Conservation (phyloP, 2,113 vertebrate species). For the Smithornis capensis region DNA sequence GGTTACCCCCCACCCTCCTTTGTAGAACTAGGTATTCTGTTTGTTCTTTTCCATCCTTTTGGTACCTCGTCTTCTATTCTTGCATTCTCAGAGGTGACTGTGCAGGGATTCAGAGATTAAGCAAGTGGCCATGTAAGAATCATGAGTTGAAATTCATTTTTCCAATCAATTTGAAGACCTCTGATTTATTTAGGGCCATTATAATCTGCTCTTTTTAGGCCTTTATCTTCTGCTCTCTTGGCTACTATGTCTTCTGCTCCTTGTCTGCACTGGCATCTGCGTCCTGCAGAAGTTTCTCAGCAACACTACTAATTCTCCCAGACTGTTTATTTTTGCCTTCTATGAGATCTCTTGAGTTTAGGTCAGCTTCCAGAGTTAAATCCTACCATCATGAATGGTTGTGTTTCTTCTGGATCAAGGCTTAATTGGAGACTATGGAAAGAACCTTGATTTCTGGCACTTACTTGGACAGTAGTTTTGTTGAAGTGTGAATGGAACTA, state of each 20-base stretch:
- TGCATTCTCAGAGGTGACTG: not conserved
- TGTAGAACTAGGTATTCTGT: not conserved
- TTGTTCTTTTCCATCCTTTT: not conserved
- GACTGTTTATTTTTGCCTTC: not conserved
- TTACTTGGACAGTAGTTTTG: not conserved
- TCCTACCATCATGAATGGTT: not conserved
- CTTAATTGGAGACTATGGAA: not conserved
- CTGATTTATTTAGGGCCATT: not conserved
- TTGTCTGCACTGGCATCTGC: not conserved
- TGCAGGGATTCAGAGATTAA: not conserved
- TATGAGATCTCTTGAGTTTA: not conserved
- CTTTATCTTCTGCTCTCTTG: not conserved
- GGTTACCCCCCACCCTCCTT: not conserved
- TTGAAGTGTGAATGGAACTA: not conserved
- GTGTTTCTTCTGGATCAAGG: not conserved
- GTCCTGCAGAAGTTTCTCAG: not conserved
- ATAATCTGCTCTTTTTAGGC: not conserved
- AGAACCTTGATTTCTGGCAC: not conserved
- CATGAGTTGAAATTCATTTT: not conserved
- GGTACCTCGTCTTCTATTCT: not conserved
- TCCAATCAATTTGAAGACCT: not conserved
- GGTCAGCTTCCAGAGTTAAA: not conserved
- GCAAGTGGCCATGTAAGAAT: not conserved
- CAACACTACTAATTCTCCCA: not conserved
- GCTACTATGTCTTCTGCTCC: not conserved